Conservation (phyloP, 2,797 vertebrate species). For the Mionectes olivaceus region DNA sequence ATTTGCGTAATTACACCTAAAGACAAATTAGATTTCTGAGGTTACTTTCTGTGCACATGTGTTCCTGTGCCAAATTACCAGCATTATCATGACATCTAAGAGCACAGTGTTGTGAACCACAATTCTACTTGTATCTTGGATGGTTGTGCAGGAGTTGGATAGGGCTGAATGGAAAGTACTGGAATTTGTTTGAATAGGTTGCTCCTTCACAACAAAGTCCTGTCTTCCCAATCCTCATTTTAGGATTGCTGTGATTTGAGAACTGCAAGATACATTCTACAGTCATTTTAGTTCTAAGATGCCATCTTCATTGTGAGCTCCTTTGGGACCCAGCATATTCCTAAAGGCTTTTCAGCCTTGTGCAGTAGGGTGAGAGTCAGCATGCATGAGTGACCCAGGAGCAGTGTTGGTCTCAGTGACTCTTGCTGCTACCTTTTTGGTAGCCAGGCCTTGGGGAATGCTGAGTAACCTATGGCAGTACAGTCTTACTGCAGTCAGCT, state of each 20-base stretch:
- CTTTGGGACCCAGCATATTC: not conserved
- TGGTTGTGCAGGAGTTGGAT: not conserved
- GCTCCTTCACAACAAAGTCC: not conserved
- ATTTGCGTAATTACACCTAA: not conserved
- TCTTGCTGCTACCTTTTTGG: not conserved
- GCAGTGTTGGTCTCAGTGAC: not conserved
- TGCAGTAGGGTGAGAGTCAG: not conserved
- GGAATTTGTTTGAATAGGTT: not conserved
- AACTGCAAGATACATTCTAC: accelerated
- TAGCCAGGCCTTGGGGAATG: not conserved
- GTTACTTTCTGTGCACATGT: not conserved
- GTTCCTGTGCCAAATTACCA: not conserved
- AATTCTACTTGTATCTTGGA: not conserved
- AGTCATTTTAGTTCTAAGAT: not conserved
- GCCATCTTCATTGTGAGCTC: not conserved
- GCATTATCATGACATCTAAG: not conserved
- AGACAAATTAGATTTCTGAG: not conserved
- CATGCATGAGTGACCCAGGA: not conserved
- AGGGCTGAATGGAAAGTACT: not conserved
- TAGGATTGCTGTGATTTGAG: not conserved
- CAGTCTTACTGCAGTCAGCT: not conserved
- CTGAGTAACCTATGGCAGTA: not conserved
- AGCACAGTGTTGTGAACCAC: not conserved
- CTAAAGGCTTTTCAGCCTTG: not conserved
- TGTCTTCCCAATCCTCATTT: not conserved